Base-by-base conservation (phyloP, 2,888 invertebrate species). In the Drosophila macrothrix region DNA sequence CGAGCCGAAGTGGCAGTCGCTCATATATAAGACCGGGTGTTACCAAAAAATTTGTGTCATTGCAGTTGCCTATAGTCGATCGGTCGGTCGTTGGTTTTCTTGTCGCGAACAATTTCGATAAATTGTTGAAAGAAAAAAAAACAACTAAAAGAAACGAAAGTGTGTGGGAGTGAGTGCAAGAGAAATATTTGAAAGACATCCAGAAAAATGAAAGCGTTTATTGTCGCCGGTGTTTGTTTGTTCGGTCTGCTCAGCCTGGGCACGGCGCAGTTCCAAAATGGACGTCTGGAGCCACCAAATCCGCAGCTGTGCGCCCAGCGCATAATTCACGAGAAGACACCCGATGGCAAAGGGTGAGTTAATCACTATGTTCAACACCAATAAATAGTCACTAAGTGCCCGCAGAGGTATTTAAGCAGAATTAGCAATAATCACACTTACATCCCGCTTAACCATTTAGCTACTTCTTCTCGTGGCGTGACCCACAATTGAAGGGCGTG, bases 391-490 rank as follows among this genome's bases (percentile, higher is more conserved):
- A 22, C 28, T 43, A 12, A 33, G 55, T 25, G 29, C 19, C 14
- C n/a, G 1, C 7, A 14, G 28, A 22, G 16, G 16, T 9, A 25
- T 16, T 46, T 25, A 16, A 33, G 16, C 14, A 29, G 25, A 28
- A 52, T 35, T 52, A 28, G 12, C 37, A 49, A 49, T 63, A 55
- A 60, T 29, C 25, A 19, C 31, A 52, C 19, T 41, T 50, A 37
- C 16, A 5, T 22, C 16, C 50, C 43, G 16, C 25, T 16, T 43
- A 60, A 39, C 31, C 46, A 80, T 96, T 95, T 91, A 97, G 97
- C 59, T 98, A 98, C 93, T 97, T 97, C 94, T 97, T 97, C 94
- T 97, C 97, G 50, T 97, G 97, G 97, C 95, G 96, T 70, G 97
- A 97, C 91, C 96, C 96, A 6, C 95, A 95, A 29, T 95, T 96